phyloP scores from a whole-genome alignment of 2,797 vertebrate species.

The Lacerta bilineata region DNA sequence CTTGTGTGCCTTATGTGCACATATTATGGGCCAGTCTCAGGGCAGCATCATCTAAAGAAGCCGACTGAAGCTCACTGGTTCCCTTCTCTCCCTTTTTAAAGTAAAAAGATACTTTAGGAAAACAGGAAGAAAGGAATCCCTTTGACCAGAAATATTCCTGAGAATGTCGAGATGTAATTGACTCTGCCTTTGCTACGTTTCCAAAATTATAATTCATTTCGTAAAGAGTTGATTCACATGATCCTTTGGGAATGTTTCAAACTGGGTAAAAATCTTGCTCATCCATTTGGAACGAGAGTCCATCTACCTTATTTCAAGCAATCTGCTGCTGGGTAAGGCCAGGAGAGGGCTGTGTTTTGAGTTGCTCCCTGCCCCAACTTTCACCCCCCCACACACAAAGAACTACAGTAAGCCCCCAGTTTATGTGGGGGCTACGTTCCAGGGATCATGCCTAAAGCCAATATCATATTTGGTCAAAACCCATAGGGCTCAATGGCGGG shows the following conservation, averaged over 20 bases:
- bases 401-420: too few species aligned
- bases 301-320: neutral
- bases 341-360: neutral
- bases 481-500: too few species aligned
- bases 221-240: neutral
- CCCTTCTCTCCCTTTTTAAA: neutral
- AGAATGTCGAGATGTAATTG: neutral
- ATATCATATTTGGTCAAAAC: too few species aligned
- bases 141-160: slow-evolving; percentile 12
- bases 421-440: too few species aligned
- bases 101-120: neutral
- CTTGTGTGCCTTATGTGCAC: slow-evolving; percentile 1
- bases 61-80: neutral
- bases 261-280: neutral
- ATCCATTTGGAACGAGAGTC: neutral
- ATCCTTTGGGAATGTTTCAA: neutral
- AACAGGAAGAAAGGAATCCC: neutral
- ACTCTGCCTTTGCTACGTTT: slow-evolving; percentile 1
- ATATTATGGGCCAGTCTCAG: neutral
- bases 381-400: neutral
- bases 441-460: too few species aligned
- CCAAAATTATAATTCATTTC: neutral
- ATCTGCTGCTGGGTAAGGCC: neutral
- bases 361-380: neutral
- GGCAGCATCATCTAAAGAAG: neutral